Evolutionary conservation across 2,888 invertebrate genomes (phyloP), one percentile per base, ranked within the genome.

Genomic region (Chloroclystis v-ata): DNA sequence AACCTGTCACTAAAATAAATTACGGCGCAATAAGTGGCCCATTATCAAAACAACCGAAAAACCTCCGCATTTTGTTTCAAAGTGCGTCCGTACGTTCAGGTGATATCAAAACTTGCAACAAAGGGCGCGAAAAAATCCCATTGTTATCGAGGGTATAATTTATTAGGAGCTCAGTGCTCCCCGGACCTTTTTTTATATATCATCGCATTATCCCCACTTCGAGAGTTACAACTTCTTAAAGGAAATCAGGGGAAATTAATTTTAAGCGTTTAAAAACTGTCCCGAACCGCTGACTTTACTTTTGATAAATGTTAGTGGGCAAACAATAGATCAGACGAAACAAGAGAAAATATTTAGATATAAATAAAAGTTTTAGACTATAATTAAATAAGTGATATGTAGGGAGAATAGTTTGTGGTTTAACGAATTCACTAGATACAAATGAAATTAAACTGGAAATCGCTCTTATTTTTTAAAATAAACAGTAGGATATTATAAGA

Each of bases 81-180:
- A 53, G 46, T 43, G 46, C 55, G 45, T 59, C 52, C 56, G 65
- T 64, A 75, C 76, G 67, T 78, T 82, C 87, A 87, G 87, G 87
- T 87, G 87, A 86, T 88, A 87, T 77, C 83, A 85, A 87, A 88
- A 86, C 78, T 86, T 81, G 83, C 79, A 83, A 88, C 89, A 87
- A 87, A 84, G 82, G 79, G 76, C 78, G 76, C 75, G 71, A 83
- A 88, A 82, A 89, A 88, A 86, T 80, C 87, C 88, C 82, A 87
- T 89, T 89, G 89, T 89, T 89, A 89, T 89, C 89, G 83, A 82
- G 85, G 82, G 83, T 77, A 80, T 89, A 89, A 89, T 89, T 89
- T 89, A 89, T 89, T 86, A 86, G 82, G 81, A 84, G 77, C 69
- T 67, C 66, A 60, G 78, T 77, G 80, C 78, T 81, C 77, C 75